These are phyloP conservation scores for Acanthurus tractus DNA, from an alignment of 2,797 vertebrate species.

Conservation along the genomic window DNA sequence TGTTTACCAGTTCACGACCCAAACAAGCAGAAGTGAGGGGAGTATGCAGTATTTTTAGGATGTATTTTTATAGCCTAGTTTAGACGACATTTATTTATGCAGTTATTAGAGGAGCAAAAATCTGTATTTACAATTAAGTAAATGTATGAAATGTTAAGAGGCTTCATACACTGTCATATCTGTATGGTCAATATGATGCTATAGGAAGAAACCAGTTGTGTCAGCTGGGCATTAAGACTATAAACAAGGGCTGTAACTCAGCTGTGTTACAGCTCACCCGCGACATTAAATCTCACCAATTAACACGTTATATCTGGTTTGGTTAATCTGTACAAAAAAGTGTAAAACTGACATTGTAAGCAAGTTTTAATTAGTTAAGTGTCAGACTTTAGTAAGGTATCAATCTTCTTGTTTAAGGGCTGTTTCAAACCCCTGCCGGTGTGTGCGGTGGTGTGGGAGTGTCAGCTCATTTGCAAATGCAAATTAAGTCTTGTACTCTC, in stretches of 20 bases:
- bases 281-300: neutral
- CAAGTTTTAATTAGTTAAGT: too few relatives aligned
- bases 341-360: neutral
- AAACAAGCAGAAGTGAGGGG: neutral
- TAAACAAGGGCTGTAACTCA: neutral
- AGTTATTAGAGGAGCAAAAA: neutral
- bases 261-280: neutral
- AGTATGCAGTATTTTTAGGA: neutral
- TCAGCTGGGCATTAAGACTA: neutral
- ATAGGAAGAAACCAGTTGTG: neutral
- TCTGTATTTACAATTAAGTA: neutral
- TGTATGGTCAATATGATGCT: neutral
- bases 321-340: neutral
- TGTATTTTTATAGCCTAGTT: neutral
- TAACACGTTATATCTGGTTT: neutral
- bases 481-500: too few relatives aligned
- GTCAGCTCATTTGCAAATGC: too few relatives aligned
- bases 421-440: too few relatives aligned
- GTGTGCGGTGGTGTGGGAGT: too few relatives aligned
- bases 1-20: conserved; percentile 31
- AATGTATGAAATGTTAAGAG: neutral
- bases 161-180: neutral
- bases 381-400: neutral
- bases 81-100: rapidly evolving
- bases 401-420: neutral